These are phyloP conservation scores for Aurelia aurita complex sp. Pacific DNA, from an alignment of 30 jellyfish, hydroid and myxozoan species.

Conservation along the genomic window DNA sequence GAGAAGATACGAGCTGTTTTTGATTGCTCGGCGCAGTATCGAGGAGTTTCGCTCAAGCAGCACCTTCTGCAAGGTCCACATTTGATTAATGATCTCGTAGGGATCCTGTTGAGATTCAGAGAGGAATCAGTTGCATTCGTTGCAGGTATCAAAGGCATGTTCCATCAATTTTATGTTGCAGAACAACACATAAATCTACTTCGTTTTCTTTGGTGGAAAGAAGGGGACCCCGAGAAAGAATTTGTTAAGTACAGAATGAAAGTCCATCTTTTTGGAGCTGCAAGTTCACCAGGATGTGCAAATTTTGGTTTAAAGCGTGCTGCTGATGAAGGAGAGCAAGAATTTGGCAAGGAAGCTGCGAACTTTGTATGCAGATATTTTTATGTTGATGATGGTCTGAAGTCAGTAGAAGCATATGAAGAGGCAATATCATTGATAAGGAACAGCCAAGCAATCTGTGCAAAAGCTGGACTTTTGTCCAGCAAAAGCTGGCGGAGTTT, in stretches of 20 bases:
- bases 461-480: too few species aligned
- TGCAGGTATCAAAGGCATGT: too few species aligned
- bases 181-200: constrained; percentile 34
- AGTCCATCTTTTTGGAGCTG: background rate
- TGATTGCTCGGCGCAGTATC: constrained; percentile 36
- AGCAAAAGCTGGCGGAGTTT: too few species aligned
- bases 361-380: constrained; percentile 32
- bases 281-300: too few species aligned
- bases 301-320: too few species aligned
- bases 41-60: constrained; percentile 34
- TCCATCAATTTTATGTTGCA: constrained; percentile 7
- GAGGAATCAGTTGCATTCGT: too few species aligned
- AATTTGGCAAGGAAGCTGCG: too few species aligned
- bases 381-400: constrained; percentile 47
- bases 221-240: constrained; percentile 24
- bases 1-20: constrained; percentile 45
- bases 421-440: too few species aligned
- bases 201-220: constrained; percentile 62
- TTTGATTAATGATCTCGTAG: constrained; percentile 32
- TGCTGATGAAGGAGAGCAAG: too few species aligned
- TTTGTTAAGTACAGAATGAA: constrained; percentile 29
- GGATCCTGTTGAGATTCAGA: constrained; percentile 23
- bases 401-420: background rate
- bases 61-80: constrained; percentile 38
- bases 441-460: too few species aligned